Conservation (phyloP, 2,888 invertebrate species). For the Fragum sueziense region DNA sequence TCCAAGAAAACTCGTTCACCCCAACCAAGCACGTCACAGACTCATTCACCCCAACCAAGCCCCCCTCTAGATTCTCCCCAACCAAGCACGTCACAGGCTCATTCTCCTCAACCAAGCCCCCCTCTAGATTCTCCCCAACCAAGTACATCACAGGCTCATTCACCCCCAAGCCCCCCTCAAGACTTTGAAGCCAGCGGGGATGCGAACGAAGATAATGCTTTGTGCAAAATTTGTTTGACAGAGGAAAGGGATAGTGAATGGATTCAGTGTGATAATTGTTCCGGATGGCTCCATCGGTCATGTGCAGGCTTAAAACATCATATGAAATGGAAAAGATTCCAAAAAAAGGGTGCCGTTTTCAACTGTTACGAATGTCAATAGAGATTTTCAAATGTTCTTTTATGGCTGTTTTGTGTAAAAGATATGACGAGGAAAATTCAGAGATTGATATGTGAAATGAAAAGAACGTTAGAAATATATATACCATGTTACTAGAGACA, state of each 20-base stretch:
- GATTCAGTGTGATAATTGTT: slow-evolving; percentile 32
- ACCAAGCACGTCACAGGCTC: not conserved
- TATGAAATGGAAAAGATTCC: slow-evolving; percentile 12
- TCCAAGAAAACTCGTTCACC: not conserved
- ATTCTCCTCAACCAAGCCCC: not conserved
- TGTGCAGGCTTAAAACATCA: slow-evolving; percentile 28
- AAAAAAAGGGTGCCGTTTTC: slow-evolving; percentile 2
- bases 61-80: not conserved
- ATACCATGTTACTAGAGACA: slow-evolving; percentile 5
- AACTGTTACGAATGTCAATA: slow-evolving; percentile 18
- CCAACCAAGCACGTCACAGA: not conserved
- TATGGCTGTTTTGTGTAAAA: too few relatives aligned
- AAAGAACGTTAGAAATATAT: not conserved
- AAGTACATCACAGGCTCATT: not conserved
- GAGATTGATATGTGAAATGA: not conserved
- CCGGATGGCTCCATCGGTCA: slow-evolving; percentile 18
- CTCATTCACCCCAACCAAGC: not conserved
- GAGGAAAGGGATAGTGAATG: slow-evolving; percentile 12
- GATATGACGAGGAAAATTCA: not conserved
- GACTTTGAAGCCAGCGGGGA: not conserved
- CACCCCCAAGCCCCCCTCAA: not conserved
- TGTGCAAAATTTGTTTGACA: slow-evolving; percentile 2
- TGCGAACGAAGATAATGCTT: not conserved
- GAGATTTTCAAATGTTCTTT: not conserved
- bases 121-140: not conserved